These are phyloP conservation scores for Pemphredon lugubris DNA, from an alignment of 2,888 invertebrate species.

Conservation along the genomic window DNA sequence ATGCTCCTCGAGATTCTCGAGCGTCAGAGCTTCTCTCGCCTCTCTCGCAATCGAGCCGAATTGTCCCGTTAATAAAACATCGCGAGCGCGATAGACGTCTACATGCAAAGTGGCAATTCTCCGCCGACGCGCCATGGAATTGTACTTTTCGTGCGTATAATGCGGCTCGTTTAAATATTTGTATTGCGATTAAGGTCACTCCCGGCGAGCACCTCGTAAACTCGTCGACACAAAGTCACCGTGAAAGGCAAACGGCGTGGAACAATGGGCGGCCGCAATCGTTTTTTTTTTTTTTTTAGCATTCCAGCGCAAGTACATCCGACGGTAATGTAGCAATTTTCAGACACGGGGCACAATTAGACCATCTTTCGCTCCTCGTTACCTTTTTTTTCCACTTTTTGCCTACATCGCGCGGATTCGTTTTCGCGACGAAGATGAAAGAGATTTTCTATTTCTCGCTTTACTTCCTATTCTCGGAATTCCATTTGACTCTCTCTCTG, in stretches of 20 bases:
- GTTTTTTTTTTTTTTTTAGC: conserved; percentile 19
- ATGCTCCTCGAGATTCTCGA: no score
- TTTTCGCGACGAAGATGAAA: no score
- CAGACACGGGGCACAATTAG: no score
- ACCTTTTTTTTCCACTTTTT: no score
- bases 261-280: conserved; percentile 8
- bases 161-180: conserved; percentile 57
- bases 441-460: no score
- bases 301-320: neutral
- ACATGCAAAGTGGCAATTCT: conserved; percentile 25
- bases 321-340: neutral
- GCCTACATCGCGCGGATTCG: no score
- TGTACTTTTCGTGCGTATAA: conserved; percentile 10
- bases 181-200: conserved; percentile 55
- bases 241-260: neutral
- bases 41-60: neutral
- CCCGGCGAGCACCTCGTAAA: conserved; percentile 3
- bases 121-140: conserved; percentile 23
- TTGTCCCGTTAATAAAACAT: conserved; percentile 14
- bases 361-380: no score
- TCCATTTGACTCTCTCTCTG: no score
- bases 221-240: neutral
- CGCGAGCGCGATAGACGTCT: neutral
- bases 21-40: no score
- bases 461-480: no score